Base-by-base conservation (phyloP, 2,888 invertebrate genomes). In the Chloromyia formosa region DNA sequence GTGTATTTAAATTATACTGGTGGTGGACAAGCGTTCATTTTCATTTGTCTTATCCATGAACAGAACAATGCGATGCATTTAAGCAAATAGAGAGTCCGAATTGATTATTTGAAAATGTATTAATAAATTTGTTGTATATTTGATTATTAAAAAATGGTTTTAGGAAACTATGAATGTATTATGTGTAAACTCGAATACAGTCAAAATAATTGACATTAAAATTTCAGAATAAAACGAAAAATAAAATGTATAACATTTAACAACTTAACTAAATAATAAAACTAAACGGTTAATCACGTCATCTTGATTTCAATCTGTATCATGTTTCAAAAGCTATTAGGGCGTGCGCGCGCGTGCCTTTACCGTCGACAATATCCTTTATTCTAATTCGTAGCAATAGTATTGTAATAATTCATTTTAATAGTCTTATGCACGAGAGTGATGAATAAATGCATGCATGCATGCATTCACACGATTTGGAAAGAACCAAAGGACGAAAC, bases 241-340 rank as follows among this genome's bases (percentile, higher is more conserved):
- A 56, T 71, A 71, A 71, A 71, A 71, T 71, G 71, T 71, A 71
- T 56, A 71, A 71, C 71, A 71, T 71, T 71, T 71, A 71, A 71
- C 56, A 71, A 58, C 71, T 71, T 71, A 71, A 56, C 42, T 56
- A 71, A 71, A 66, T 9, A 20, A 22, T 4, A 71, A 40, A 71
- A 20, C n/a, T 56, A 71, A 71, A 71, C 45, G 16, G 2, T 35
- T 20, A 66, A 66, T 66, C 66, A 66, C 66, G 27, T 35, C 27
- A 35, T 35, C 27, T n/a, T n/a, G 27, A 35, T 7, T 7, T 35
- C 7, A 35, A 35, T 35, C 27, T 35, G 27, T 35, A 7, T 35
- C 27, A 35, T 35, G 7, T 35, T 35, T 35, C 27, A 35, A 35
- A 35, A 35, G 27, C 27, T 35, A 35, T 35, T 35, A 35, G 7